Base-by-base conservation (phyloP, 2,888 invertebrate species). In the Desoria tigrina region DNA sequence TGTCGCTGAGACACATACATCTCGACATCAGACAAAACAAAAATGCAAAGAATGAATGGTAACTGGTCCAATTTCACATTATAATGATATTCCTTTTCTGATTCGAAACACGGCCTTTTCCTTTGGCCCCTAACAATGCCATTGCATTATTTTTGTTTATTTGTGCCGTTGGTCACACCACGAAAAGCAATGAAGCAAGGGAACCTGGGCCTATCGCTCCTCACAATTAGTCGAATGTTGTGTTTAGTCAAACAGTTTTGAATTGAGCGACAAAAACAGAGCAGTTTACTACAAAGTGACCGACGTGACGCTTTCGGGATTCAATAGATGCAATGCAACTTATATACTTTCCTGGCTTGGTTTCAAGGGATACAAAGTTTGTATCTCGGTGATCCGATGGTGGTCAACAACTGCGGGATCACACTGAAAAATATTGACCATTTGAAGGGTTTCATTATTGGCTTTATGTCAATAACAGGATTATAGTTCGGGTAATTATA, bases 41-140 rank as follows among this genome's bases (percentile, higher is more conserved):
- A 32, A 55, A 55, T 55, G 7, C 55, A 55, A 55, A 26, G 9
- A 28, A 55, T 55, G 55, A 55, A 55, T 28, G 26, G 51, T 18
- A 24, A 14, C 28, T 14, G 28, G 55, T 55, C 55, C 55, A 55
- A 55, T 55, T 55, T 55, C 55, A 55, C 55, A 55, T 55, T 27
- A 55, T 55, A 26, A 55, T 55, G 55, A 55, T 28, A 55, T 55
- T 55, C 26, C 28, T n/a, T 26, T 21, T n/a, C n/a, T n/a, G n/a
- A n/a, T n/a, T 45, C 16, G 45, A 45, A 6, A 45, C 21, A 18
- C 9, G 16, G 6, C 32, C 11, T 11, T 45, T 6, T 21, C 9
- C 45, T 45, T 45, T 45, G 9, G 9, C n/a, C 45, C 45, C 45
- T 45, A 45, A 6, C 16, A 39, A 16, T 45, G 9, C 45, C 16